These are phyloP conservation scores for Iguana delicatissima DNA, from an alignment of 2,797 vertebrate genomes.

Conservation along the genomic window DNA sequence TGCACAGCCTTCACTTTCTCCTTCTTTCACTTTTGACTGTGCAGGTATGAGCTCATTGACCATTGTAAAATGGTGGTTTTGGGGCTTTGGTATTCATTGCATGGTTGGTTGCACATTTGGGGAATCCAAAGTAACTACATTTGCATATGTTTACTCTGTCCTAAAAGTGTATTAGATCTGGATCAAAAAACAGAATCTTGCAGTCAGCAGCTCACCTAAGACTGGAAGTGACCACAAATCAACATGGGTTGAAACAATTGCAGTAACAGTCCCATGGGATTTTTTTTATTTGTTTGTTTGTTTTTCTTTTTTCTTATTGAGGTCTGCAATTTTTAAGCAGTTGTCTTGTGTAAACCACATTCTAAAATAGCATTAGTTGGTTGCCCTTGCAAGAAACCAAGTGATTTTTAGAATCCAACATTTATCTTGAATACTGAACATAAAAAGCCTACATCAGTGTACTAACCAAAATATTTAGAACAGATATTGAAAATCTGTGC, in stretches of 20 bases:
- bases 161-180: too few relatives aligned
- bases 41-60: too few relatives aligned
- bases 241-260: background rate
- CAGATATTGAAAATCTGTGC: background rate
- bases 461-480: slow-evolving; percentile 26
- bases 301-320: background rate
- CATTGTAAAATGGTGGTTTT: too few relatives aligned
- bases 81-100: too few relatives aligned
- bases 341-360: background rate
- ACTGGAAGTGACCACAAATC: background rate
- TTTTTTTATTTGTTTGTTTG: background rate
- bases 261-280: background rate
- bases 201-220: background rate
- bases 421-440: slow-evolving; percentile 15
- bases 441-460: slow-evolving; percentile 5
- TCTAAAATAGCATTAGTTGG: background rate
- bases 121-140: too few relatives aligned
- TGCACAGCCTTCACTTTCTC: too few relatives aligned
- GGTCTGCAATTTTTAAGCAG: background rate
- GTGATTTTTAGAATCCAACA: background rate
- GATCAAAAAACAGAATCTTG: background rate
- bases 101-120: too few relatives aligned
- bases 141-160: too few relatives aligned
- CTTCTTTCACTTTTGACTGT: too few relatives aligned
- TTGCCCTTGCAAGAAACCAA: background rate